Evolutionary conservation across 2,797 vertebrate species (phyloP).

Genomic region (Neopelma chrysocephalum): DNA sequence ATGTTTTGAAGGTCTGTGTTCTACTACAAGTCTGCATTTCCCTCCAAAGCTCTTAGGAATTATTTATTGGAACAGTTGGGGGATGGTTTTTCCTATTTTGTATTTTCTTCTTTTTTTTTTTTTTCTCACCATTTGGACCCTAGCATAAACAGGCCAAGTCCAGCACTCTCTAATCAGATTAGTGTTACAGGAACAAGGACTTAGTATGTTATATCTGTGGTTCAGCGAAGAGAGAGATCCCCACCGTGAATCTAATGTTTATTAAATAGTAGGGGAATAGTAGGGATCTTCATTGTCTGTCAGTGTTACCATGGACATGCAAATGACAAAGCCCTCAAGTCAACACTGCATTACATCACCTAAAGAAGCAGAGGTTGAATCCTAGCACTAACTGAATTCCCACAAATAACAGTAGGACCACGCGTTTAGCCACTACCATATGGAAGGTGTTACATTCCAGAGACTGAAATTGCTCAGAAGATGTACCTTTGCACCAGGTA

Average conservation of each 20-base stretch:
- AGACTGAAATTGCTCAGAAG: not conserved
- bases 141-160: not conserved
- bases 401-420: not conserved
- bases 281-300: not conserved
- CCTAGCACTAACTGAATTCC: not conserved
- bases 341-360: not conserved
- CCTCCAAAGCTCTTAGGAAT: not conserved
- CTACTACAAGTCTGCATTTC: not conserved
- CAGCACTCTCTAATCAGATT: not conserved
- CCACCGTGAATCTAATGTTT: not conserved
- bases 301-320: not conserved
- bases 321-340: not conserved
- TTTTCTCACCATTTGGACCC: not conserved
- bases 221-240: not conserved
- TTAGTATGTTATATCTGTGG: rapidly evolving
- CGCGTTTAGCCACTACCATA: not conserved
- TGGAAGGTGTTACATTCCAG: not conserved
- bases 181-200: not conserved
- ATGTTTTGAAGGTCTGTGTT: not conserved
- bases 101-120: not conserved
- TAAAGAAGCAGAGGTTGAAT: not conserved
- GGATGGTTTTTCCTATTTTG: not conserved
- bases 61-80: not conserved
- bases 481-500: not conserved
- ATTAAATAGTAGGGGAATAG: not conserved